These are phyloP conservation scores for Darevskia mixta DNA, from an alignment of 2,797 vertebrate species.

Conservation along the genomic window DNA sequence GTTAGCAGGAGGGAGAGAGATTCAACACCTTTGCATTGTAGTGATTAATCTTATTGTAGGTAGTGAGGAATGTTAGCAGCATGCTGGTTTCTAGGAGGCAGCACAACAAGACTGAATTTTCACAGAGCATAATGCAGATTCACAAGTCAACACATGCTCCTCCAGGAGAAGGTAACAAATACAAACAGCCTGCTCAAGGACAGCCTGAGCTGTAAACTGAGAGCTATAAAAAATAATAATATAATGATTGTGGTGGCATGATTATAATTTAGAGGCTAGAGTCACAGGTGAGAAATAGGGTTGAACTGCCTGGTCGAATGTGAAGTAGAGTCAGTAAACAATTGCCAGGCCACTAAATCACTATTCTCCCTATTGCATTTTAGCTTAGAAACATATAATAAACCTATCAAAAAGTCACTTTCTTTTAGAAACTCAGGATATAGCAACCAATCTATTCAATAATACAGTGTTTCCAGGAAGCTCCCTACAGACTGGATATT, in stretches of 20 bases:
- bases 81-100: slow-evolving; percentile 70
- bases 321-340: slow-evolving; percentile 72
- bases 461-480: slow-evolving; percentile 46
- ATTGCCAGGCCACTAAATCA: slow-evolving; percentile 73
- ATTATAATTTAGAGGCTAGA: slow-evolving; percentile 76
- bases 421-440: slow-evolving; percentile 58
- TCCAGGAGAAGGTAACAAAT: slow-evolving; percentile 71
- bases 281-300: slow-evolving; percentile 74
- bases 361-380: slow-evolving; percentile 63
- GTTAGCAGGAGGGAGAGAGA: too few relatives aligned
- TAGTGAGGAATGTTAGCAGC: slow-evolving; percentile 70
- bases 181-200: slow-evolving; percentile 72
- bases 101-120: slow-evolving; percentile 67
- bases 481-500: slow-evolving; percentile 50
- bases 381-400: slow-evolving; percentile 74
- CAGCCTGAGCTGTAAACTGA: slow-evolving; percentile 75
- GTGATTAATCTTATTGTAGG: slow-evolving; percentile 79
- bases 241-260: slow-evolving; percentile 70
- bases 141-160: slow-evolving; percentile 72
- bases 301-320: slow-evolving; percentile 74
- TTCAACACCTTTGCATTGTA: too few relatives aligned
- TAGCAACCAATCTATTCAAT: slow-evolving; percentile 64
- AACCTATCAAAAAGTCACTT: slow-evolving; percentile 71
- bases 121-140: slow-evolving; percentile 63
- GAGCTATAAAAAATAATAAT: slow-evolving; percentile 76